These are phyloP conservation scores for Ceratoteleas bidentatus DNA, from an alignment of 1,140 invertebrate species.

Conservation along the genomic window DNA sequence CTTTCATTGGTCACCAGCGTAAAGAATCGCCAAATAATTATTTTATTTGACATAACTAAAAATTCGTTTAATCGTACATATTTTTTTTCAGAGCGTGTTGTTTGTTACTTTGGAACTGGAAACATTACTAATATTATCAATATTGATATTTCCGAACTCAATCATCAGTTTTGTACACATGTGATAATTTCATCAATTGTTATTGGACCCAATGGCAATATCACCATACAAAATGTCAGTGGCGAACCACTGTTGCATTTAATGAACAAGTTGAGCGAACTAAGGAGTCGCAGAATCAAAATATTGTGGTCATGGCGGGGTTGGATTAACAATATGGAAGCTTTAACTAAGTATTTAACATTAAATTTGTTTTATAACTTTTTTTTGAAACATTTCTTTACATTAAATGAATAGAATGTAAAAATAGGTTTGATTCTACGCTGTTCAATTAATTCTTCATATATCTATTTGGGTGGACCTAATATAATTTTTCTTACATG, in stretches of 20 bases:
- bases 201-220: background rate
- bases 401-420: too few relatives aligned
- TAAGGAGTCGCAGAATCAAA: slow-evolving; percentile 17
- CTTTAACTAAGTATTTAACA: background rate
- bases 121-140: background rate
- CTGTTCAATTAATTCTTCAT: too few relatives aligned
- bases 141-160: slow-evolving; percentile 14
- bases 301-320: slow-evolving; percentile 24
- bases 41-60: background rate
- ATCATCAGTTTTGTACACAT: slow-evolving; percentile 21
- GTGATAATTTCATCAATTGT: slow-evolving; percentile 12
- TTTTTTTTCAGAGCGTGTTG: slow-evolving; percentile 13
- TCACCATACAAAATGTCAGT: slow-evolving; percentile 1
- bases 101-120: slow-evolving; percentile 13
- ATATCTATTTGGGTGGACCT: too few relatives aligned
- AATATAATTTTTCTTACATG: too few relatives aligned
- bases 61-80: background rate
- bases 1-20: background rate
- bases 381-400: too few relatives aligned
- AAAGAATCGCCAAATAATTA: background rate
- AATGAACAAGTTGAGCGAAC: background rate
- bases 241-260: background rate
- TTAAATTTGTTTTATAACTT: too few relatives aligned
- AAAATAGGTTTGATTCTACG: too few relatives aligned
- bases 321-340: slow-evolving; percentile 5